A percentile compares a stretch with the other conserved stretches of the same genome.
Conservation (phyloP, 1,140 invertebrate genomes). For the Heliconius himera region DNA sequence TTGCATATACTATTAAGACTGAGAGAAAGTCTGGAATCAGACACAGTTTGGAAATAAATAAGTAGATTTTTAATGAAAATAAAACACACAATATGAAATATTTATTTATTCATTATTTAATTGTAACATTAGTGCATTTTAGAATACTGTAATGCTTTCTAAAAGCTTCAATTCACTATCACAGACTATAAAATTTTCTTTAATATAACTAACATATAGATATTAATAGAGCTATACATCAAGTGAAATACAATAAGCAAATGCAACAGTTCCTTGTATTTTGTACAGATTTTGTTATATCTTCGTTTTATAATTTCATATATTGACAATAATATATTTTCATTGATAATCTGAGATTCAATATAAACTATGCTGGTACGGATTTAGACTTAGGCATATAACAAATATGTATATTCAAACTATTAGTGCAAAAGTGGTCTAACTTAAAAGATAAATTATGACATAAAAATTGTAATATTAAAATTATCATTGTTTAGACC, state of each 20-base stretch:
- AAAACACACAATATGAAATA: slow-evolving; percentile 44
- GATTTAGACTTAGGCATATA: slow-evolving; percentile 26
- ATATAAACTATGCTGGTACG: slow-evolving; percentile 31
- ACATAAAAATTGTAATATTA: background rate
- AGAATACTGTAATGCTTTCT: slow-evolving; percentile 69
- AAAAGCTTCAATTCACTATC: slow-evolving; percentile 72
- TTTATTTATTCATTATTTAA: slow-evolving; percentile 43
- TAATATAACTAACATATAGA: slow-evolving; percentile 23
- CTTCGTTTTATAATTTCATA: slow-evolving; percentile 4
- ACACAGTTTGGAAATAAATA: too few relatives aligned
- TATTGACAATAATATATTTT: slow-evolving; percentile 11
- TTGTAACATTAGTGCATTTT: slow-evolving; percentile 57
- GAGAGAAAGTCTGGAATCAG: too few relatives aligned
- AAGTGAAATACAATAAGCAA: slow-evolving; percentile 32
- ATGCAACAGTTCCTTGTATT: slow-evolving; percentile 25
- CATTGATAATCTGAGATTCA: slow-evolving; percentile 32
- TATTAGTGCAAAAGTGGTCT: background rate
- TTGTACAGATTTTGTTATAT: slow-evolving; percentile 12
- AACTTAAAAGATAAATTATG: background rate
- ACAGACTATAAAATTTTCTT: slow-evolving; percentile 62
- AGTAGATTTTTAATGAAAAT: slow-evolving; percentile 37
- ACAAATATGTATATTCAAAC: background rate
- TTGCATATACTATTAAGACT: too few relatives aligned
- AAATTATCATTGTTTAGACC: background rate
- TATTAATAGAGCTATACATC: slow-evolving; percentile 9